Base-by-base conservation (phyloP, 1,140 invertebrate genomes). In the Phymorhynchus buccinoides region DNA sequence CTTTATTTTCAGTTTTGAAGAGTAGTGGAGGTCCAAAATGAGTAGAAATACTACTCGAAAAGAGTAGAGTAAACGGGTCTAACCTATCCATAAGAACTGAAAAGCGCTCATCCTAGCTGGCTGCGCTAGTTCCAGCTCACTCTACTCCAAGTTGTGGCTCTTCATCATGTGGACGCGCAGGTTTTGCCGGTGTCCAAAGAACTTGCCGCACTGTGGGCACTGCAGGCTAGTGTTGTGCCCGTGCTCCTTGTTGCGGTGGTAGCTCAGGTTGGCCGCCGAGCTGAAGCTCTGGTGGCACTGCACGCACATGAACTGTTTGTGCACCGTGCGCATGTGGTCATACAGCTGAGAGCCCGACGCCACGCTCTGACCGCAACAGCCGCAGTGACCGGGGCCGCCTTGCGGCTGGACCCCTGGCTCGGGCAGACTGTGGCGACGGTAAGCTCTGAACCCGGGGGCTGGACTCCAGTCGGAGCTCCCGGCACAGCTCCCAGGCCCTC, bases 201-300 rank as follows among this genome's bases (percentile, higher is more conserved):
- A 75, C 73, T 75, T 75, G 6, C 73, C 73, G 18, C 73, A 75
- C 37, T 75, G 35, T 3, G 37, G 18, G 73, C 73, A 75, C 73
- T 75, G 73, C 9, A 75, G 73, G 18, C 35, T 37, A 27, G 73
- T 32, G 73, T 75, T 75, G 35, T 75, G 73, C 9, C 73, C 37
- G 18, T 75, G 73, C 73, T 41, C 18, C 73, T 75, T 75, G 73
- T 75, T 75, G 37, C 73, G 73, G 73, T 75, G 73, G 73, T 75
- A 75, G 73, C 73, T 37, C 73, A 75, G 35, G 18, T 75, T 75
- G 27, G 73, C 73, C 9, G 73, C 32, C 9, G 73, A 75, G 37
- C 14, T 41, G 18, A 75, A 75, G 3, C 73, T 14, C 37, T 75
- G 73, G 37, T 39, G 16, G 37, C 73, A 75, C 73, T 75, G 73